Evolutionary conservation across 2,113 vertebrate species (phyloP).

Genomic region (Myotis lucifugus): DNA sequence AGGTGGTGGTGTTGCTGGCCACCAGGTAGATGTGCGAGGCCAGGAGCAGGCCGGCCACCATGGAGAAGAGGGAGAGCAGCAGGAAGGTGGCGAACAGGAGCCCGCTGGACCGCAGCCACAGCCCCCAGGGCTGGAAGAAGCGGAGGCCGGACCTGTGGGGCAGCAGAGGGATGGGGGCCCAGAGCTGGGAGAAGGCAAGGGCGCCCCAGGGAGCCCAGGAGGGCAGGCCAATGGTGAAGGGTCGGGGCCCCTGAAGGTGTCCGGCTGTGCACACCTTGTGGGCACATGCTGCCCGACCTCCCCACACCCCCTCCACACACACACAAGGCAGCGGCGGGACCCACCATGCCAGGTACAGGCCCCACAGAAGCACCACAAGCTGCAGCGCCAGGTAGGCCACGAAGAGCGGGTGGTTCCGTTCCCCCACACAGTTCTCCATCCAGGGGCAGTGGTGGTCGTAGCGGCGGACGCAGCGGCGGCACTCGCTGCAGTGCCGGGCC

Average conservation of each 20-base stretch:
- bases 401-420: slow-evolving; percentile 95
- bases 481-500: slow-evolving; percentile 93
- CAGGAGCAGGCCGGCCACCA: slow-evolving; percentile 89
- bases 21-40: slow-evolving; percentile 94
- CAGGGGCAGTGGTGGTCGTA: slow-evolving; percentile 98
- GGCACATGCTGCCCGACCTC: not conserved
- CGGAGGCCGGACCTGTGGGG: slow-evolving; percentile 91
- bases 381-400: slow-evolving; percentile 90
- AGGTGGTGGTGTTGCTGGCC: slow-evolving; percentile 95
- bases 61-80: slow-evolving; percentile 84
- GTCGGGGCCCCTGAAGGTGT: not conserved
- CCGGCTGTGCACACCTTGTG: not conserved
- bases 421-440: slow-evolving; percentile 97
- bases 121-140: slow-evolving; percentile 84
- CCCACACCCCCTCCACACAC: fast-evolving
- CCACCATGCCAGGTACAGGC: slow-evolving; percentile 91
- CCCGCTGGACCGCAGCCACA: slow-evolving; percentile 89
- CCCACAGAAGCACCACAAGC: slow-evolving; percentile 93
- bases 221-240: not conserved
- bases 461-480: slow-evolving; percentile 93
- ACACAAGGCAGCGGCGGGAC: not conserved
- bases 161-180: not conserved
- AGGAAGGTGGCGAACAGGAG: slow-evolving; percentile 87
- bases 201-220: not conserved
- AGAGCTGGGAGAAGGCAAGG: not conserved